Percentiles rank a stretch among this genome's conserved stretches.
phyloP scores from a whole-genome alignment of 2,797 vertebrate species.

The Mionectes olivaceus region DNA sequence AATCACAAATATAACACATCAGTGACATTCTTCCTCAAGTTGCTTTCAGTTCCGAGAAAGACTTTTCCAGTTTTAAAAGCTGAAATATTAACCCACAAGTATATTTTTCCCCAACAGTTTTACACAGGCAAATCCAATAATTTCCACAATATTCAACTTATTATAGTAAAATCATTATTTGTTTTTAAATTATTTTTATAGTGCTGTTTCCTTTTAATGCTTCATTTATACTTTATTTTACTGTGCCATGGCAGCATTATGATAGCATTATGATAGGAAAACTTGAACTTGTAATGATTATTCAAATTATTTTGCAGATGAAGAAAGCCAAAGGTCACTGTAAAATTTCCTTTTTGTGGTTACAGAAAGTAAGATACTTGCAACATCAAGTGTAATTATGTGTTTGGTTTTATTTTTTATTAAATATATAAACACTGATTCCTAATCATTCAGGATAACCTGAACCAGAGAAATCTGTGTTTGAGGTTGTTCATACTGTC shows the following conservation, averaged over 20 bases:
- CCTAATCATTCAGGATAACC: neutral
- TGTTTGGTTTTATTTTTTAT: neutral
- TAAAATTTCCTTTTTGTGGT: neutral
- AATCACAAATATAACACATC: accelerated
- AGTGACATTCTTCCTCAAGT: neutral
- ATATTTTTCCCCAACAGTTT: neutral
- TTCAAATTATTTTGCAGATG: neutral
- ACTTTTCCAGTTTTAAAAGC: neutral
- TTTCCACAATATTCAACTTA: neutral
- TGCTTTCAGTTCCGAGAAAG: neutral
- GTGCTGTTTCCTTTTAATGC: neutral
- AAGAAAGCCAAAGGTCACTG: neutral
- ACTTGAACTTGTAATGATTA: neutral
- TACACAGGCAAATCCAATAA: neutral
- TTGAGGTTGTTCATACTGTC: neutral
- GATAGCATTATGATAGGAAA: neutral
- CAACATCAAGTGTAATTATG: neutral
- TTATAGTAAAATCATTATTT: neutral
- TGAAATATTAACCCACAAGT: neutral
- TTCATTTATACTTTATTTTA: neutral
- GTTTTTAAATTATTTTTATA: neutral
- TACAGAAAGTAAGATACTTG: neutral
- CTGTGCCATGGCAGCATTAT: neutral
- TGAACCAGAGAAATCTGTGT: neutral
- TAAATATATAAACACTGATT: neutral